Conservation (phyloP, 2,113 vertebrate genomes). For the Equus przewalskii region DNA sequence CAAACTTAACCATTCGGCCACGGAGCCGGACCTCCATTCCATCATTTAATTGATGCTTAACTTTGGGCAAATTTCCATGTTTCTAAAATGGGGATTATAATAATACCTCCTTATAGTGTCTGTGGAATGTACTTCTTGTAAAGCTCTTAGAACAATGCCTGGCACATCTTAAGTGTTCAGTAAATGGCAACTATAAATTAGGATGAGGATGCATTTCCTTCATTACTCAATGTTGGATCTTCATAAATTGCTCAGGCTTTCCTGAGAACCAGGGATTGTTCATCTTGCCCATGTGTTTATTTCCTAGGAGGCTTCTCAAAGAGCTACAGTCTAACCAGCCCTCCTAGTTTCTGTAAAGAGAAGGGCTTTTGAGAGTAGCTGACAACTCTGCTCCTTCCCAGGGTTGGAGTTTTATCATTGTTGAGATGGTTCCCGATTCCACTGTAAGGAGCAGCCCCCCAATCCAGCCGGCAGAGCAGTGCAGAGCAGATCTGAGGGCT, state of each 20-base stretch:
- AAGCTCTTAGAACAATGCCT: not conserved
- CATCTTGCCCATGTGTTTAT: not conserved
- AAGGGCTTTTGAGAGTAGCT: not conserved
- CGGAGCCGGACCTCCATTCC: too few species aligned
- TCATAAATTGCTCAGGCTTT: not conserved
- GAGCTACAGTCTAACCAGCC: not conserved
- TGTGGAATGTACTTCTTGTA: not conserved
- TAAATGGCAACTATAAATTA: not conserved
- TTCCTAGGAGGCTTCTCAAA: not conserved
- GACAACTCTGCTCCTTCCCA: not conserved
- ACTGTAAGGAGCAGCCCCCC: fast-evolving
- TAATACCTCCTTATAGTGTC: not conserved
- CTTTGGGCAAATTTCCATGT: not conserved
- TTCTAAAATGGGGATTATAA: not conserved
- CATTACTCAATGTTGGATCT: not conserved
- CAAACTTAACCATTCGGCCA: too few species aligned
- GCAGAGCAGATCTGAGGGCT: not conserved
- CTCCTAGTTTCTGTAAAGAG: not conserved
- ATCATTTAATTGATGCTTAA: not conserved
- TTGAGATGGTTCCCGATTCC: not conserved
- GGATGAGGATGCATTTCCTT: not conserved
- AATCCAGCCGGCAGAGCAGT: fast-evolving
- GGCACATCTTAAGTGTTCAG: not conserved
- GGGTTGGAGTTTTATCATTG: not conserved
- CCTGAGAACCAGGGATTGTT: not conserved